Evolutionary conservation across 2,888 invertebrate genomes (phyloP).

Genomic region (Dioctria linearis): DNA sequence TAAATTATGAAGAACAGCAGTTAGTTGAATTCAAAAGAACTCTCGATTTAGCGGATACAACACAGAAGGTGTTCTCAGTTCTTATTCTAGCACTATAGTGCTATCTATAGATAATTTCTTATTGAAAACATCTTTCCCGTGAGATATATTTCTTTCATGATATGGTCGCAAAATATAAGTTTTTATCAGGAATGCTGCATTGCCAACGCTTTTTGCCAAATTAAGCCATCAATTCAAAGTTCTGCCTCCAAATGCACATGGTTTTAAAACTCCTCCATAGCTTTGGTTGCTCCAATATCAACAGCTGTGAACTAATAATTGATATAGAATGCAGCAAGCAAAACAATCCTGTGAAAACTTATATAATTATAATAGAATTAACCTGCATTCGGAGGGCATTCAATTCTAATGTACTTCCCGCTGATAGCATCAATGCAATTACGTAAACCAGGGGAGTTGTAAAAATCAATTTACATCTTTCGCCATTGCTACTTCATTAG

Average conservation of each 20-base stretch:
- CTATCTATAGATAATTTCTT: conserved; percentile 60
- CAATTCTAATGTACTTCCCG: conserved; percentile 59
- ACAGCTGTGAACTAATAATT: no score
- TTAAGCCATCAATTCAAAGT: background rate
- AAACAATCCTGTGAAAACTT: no score
- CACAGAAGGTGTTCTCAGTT: conserved; percentile 53
- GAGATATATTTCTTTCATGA: conserved; percentile 56
- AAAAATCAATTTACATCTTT: conserved; percentile 58
- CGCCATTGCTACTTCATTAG: conserved; percentile 57
- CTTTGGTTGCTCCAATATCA: no score
- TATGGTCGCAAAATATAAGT: conserved; percentile 61
- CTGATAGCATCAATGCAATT: conserved; percentile 61
- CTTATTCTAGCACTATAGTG: conserved; percentile 60
- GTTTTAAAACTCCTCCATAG: background rate
- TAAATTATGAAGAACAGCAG: conserved; percentile 28
- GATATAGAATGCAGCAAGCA: no score
- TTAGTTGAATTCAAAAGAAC: conserved; percentile 60
- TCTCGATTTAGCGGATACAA: conserved; percentile 60
- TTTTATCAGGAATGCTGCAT: conserved; percentile 51
- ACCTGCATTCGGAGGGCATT: conserved; percentile 34
- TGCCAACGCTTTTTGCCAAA: conserved; percentile 54
- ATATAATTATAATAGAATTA: no score
- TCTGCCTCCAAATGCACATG: no score
- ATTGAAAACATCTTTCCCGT: conserved; percentile 60
- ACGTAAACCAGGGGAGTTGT: conserved; percentile 53